Base-by-base conservation (phyloP, 2,888 invertebrate species). In the Netelia fuscicornis region DNA sequence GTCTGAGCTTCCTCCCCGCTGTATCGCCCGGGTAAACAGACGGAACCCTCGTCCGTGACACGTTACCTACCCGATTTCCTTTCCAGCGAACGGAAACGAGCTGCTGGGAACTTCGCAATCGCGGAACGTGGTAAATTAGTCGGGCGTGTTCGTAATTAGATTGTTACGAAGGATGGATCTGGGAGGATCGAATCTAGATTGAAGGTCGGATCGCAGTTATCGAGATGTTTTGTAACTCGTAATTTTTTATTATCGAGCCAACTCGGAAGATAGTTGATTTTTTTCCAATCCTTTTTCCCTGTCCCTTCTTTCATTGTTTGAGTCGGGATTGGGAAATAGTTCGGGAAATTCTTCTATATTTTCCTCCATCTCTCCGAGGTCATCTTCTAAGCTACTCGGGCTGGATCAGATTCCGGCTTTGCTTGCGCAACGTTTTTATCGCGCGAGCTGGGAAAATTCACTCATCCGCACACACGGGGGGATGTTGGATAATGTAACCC, bases 1-100 rank as follows among this genome's bases (percentile, higher is more conserved):
- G 30, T 56, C 13, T 56, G 74, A 78, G 74, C 81, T 81, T 75
- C 25, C 74, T 52, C 56, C 74, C 42, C 56, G 37, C 70, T 70
- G 11, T 70, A 70, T 76, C 62, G 44, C 68, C 48, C 77, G 68
- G 70, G 74, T 42, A 81, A 84, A 84, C 25, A 77, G 11, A 48
- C 48, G 13, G 13, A n/a, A n/a, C 23, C 72, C 25, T 68, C 23
- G 20, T 48, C 37, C 64, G 10, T 30, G 52, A n/a, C 64, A 60
- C 68, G 23, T 74, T 74, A n/a, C 54, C 74, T 56, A 52, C 62
- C 52, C 17, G 23, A 17, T 60, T 62, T 60, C 44, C 64, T 37
- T 74, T 74, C 17, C 62, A 62, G 13, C 11, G 25, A 44, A 37
- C 52, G 13, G 17, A 64, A 65, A 1, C 30, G 20, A 17, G 37